phyloP scores from a whole-genome alignment of 1,140 invertebrate genomes.

The Philaenus spumarius region DNA sequence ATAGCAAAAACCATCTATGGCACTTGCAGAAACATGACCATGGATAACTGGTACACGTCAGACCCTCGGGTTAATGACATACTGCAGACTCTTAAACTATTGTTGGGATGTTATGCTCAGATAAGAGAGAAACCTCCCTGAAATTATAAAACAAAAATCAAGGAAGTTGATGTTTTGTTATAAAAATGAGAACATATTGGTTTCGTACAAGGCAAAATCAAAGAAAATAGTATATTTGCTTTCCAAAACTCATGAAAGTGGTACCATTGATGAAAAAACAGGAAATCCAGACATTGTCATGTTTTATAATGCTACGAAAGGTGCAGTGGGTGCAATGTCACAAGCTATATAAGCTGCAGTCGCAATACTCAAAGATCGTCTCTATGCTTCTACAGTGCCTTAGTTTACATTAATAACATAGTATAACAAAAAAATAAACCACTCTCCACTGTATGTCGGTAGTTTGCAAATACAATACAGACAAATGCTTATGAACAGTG shows the following conservation, averaged over 20 bases:
- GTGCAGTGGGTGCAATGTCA: no score
- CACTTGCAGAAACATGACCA: slow-evolving; percentile 37
- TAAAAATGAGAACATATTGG: slow-evolving; percentile 31
- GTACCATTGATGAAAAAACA: slow-evolving; percentile 20
- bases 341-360: no score
- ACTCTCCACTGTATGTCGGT: no score
- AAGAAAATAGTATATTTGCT: no score
- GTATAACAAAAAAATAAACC: no score
- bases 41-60: slow-evolving; percentile 41
- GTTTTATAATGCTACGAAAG: slow-evolving; percentile 33
- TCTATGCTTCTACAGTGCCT: no score
- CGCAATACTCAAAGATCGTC: no score
- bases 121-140: slow-evolving; percentile 23
- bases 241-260: slow-evolving; percentile 33
- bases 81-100: slow-evolving; percentile 29
- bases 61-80: slow-evolving; percentile 31
- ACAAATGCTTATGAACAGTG: no score
- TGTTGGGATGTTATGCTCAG: slow-evolving; percentile 20
- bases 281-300: slow-evolving; percentile 31
- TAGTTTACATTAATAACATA: no score
- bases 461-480: no score
- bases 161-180: slow-evolving; percentile 28
- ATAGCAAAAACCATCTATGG: slow-evolving; percentile 16
- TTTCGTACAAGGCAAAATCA: slow-evolving; percentile 37
- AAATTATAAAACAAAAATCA: neutral